A percentile compares a stretch with the other conserved stretches of the same genome.
Conservation (phyloP, 2,113 vertebrate genomes). For the Recurvirostra avosetta region DNA sequence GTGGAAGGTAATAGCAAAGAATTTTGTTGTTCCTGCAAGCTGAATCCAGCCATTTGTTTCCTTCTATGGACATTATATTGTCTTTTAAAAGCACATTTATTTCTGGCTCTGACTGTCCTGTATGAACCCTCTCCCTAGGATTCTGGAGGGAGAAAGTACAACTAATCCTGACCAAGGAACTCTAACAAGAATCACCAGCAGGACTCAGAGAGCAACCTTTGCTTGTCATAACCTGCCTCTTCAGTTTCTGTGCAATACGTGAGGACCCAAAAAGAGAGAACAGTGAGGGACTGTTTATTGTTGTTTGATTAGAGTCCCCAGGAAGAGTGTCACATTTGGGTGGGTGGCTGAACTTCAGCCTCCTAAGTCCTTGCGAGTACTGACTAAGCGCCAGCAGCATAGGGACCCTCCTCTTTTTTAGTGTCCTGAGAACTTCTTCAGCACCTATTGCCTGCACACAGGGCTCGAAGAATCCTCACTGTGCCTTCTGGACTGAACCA, state of each 20-base stretch:
- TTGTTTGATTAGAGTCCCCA: neutral
- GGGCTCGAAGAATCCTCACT: neutral
- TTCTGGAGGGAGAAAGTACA: neutral
- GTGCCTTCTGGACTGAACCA: neutral
- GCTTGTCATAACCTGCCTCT: neutral
- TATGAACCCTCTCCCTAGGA: neutral
- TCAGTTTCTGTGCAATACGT: neutral
- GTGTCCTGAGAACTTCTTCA: neutral
- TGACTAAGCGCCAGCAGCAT: neutral
- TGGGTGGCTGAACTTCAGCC: neutral
- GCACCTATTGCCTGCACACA: neutral
- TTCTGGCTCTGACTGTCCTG: neutral
- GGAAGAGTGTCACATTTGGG: neutral
- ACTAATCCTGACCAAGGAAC: neutral
- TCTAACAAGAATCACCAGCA: neutral
- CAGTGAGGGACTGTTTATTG: neutral
- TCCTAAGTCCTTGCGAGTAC: neutral
- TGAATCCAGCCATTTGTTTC: constrained; percentile 5
- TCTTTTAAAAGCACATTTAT: constrained; percentile 25
- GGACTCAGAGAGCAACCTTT: neutral
- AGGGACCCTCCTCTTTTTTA: neutral
- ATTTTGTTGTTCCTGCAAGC: neutral
- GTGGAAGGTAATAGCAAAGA: neutral
- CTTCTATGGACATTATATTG: neutral
- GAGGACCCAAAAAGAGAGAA: neutral